Evolutionary conservation across 2,113 vertebrate species (phyloP).

Genomic region (Dasyurus viverrinus): DNA sequence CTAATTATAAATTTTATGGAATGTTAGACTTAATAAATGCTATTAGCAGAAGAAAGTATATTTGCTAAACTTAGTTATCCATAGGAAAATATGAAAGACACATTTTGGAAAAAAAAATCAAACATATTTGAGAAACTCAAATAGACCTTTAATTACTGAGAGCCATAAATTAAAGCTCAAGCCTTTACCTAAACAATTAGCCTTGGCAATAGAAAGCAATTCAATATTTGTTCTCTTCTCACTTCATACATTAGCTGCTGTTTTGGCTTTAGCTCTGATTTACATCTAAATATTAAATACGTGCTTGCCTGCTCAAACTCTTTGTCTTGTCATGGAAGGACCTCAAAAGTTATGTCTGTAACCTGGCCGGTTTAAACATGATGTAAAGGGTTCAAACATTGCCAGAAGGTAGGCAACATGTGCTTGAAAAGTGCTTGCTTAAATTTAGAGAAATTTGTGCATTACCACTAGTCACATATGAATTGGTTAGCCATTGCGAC

Average conservation of each 20-base stretch:
- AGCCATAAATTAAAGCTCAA: neutral
- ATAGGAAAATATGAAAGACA: neutral
- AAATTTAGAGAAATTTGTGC: neutral
- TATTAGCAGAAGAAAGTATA: constrained; percentile 14
- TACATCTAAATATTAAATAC: neutral
- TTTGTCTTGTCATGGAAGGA: neutral
- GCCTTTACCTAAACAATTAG: constrained; percentile 1
- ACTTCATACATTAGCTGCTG: neutral
- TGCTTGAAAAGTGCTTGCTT: neutral
- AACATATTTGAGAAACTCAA: constrained; percentile 21
- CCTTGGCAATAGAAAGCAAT: neutral
- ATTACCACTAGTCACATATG: neutral
- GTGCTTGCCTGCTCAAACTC: neutral
- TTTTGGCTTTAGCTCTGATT: neutral
- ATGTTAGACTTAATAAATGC: neutral
- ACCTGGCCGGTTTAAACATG: neutral
- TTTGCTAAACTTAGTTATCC: neutral
- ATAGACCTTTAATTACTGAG: neutral
- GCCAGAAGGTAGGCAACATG: neutral
- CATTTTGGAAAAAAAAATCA: constrained; percentile 16
- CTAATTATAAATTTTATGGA: constrained; percentile 12
- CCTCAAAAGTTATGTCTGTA: neutral
- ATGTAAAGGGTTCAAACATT: neutral
- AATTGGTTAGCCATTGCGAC: neutral
- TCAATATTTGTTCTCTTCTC: neutral